Evolutionary conservation across 1,140 invertebrate species (phyloP), one percentile per base, ranked within the genome.

Genomic region (Epicauta chinensis): DNA sequence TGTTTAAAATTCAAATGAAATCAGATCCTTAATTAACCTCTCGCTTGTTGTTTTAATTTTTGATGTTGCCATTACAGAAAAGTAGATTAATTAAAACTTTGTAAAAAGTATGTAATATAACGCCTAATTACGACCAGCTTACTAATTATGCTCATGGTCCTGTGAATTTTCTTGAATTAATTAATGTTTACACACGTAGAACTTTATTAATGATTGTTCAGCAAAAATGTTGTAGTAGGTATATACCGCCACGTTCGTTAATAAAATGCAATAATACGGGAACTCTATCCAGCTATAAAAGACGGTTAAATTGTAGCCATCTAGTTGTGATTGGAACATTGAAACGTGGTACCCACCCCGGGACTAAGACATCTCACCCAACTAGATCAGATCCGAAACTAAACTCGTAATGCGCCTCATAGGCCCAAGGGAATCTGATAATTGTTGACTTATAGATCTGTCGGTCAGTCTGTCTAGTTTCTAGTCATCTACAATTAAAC

Each of bases 381-480:
- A 23, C n/a, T 13, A 13, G 39, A 50, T 54, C 30, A 42, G 51
- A 54, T 58, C 40, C 43, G 37, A 54, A 52, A 39, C 16, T 47
- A 39, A 15, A 40, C 48, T 44, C 34, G 53, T 55, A 42, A 51
- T 52, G 43, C 50, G 48, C 43, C 36, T 36, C 30, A 15, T 55
- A 50, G 53, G 40, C 64, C 52, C 57, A 11, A 38, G 63, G 63
- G 65, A 65, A 56, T 60, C 53, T 53, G 63, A 61, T 67, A 66
- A 66, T 66, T 66, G 64, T 65, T 64, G 64, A 66, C 64, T 66
- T 66, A 66, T 66, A 64, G 64, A 40, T 55, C 53, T 53, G 53
- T 54, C 56, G 60, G 54, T 60, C 56, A 50, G 36, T 54, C 54
- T 36, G 53, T 56, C 56, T 53, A 29, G 31, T 43, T 45, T 49